Conservation (phyloP, 2,888 invertebrate genomes). For the Gnatocerus cornutus region DNA sequence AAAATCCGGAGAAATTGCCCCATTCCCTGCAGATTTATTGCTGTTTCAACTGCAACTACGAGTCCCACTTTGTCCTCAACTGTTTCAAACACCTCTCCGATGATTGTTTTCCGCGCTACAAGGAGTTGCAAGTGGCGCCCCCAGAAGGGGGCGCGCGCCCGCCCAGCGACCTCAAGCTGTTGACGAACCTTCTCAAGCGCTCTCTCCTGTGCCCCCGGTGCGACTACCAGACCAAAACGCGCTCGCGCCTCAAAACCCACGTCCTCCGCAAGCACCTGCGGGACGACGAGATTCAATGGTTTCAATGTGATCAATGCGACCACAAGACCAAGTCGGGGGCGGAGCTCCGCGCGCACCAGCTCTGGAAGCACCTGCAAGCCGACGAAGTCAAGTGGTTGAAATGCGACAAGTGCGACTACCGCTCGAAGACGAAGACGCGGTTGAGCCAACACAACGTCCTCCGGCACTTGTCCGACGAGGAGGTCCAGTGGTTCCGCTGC, state of each 20-base stretch:
- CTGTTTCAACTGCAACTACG: not conserved
- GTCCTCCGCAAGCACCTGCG: not conserved
- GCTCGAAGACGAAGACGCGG: not conserved
- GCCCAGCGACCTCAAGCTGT: no score
- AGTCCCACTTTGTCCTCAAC: not conserved
- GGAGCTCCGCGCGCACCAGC: not conserved
- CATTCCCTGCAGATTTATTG: not conserved
- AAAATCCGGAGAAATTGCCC: not conserved
- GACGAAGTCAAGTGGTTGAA: conserved; percentile 7
- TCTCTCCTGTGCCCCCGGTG: not conserved
- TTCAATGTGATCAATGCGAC: conserved; percentile 1
- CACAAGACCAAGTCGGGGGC: not conserved
- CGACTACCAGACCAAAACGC: not conserved
- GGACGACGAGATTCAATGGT: conserved; percentile 7
- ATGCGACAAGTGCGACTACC: conserved; percentile 3
- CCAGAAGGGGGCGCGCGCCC: no score
- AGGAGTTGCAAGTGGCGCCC: not conserved
- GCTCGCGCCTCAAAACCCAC: not conserved
- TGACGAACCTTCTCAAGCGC: no score
- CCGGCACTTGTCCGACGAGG: not conserved
- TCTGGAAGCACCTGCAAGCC: not conserved
- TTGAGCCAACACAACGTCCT: not conserved
- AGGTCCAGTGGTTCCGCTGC: not conserved
- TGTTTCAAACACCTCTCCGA: not conserved
- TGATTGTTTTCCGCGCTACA: not conserved